Evolutionary conservation across 2,797 vertebrate species (phyloP), one percentile per base, ranked within the genome.

Genomic region (Steatocranus sp.): DNA sequence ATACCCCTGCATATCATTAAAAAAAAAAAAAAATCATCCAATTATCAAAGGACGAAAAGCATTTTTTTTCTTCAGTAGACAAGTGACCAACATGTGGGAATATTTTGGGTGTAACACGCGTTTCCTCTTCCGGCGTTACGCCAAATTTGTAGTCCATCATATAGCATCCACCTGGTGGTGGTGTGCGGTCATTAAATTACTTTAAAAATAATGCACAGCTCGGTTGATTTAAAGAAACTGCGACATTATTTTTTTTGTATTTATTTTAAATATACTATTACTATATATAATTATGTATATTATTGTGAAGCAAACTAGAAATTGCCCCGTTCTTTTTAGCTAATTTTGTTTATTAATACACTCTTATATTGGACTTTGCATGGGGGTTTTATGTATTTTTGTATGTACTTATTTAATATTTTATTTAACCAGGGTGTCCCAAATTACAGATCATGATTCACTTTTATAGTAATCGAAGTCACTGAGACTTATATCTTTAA

Each of bases 121-220:
- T 6, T 85, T 91, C 15, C 11, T 36, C 46, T 95, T 95, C 95
- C 94, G 88, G 86, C 80, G 49, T 87, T 4, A 41, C 14, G 14
- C 2, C 4, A 41, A 12, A 1, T 9, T 20, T 46, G 23, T 66
- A 23, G 18, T 11, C 30, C 5, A 25, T 36, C 36, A 75, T 54
- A 12, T 34, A 23, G 23, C 2, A 34, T 34, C 43, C 36, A 43
- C 41, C 15, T 73, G 7, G 66, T 48, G 66, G 50, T 17, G 14
- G 20, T 32, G 36, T 68, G 15, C 8, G 8, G 14, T 43, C 36
- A 43, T 3, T 41, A 68, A 68, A 66, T 43, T 7, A 46, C 23
- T 27, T 7, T 12, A 32, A 2, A 2, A 25, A 34, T 43, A 43
- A 8, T 4, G n/a, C 23, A 25, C 38, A 11, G 9, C 17, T 63